Evolutionary conservation across 2,888 invertebrate genomes (phyloP).

Genomic region (Drosophila formosana): DNA sequence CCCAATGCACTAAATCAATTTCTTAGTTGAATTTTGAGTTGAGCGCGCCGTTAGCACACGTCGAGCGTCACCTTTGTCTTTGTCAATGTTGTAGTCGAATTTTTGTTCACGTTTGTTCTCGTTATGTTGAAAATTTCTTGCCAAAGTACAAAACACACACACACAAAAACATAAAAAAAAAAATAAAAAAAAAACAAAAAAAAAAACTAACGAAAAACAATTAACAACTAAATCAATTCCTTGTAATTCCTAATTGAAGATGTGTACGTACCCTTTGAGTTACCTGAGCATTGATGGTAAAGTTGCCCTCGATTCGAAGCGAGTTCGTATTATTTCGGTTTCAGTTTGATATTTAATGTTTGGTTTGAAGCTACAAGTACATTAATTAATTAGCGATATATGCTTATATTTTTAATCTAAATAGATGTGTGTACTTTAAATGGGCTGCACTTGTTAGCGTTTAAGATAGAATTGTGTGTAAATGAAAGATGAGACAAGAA

Average conservation of each 20-base stretch:
- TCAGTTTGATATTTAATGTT: constrained; percentile 37
- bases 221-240: constrained; percentile 70
- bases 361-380: constrained; percentile 22
- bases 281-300: constrained; percentile 56
- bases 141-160: constrained; percentile 72
- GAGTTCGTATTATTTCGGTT: constrained; percentile 44
- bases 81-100: constrained; percentile 78
- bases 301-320: constrained; percentile 36
- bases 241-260: constrained; percentile 70
- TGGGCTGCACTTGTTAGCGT: constrained; percentile 76
- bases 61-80: constrained; percentile 58
- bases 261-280: constrained; percentile 62
- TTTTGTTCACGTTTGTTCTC: constrained; percentile 81
- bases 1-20: constrained; percentile 74
- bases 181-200: constrained; percentile 30
- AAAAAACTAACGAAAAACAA: constrained; percentile 26
- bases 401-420: constrained; percentile 21
- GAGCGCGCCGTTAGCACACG: constrained; percentile 25
- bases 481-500: constrained; percentile 54
- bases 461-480: constrained; percentile 57
- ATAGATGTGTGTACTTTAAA: constrained; percentile 34
- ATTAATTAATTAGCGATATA: constrained; percentile 16
- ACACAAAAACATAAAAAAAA: constrained; percentile 4
- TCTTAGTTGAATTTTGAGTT: constrained; percentile 79
- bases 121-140: constrained; percentile 76